Percentiles rank a stretch among this genome's conserved stretches.
These are phyloP conservation scores for Eucera pruinosa DNA, from an alignment of 2,888 invertebrate genomes.

Conservation along the genomic window DNA sequence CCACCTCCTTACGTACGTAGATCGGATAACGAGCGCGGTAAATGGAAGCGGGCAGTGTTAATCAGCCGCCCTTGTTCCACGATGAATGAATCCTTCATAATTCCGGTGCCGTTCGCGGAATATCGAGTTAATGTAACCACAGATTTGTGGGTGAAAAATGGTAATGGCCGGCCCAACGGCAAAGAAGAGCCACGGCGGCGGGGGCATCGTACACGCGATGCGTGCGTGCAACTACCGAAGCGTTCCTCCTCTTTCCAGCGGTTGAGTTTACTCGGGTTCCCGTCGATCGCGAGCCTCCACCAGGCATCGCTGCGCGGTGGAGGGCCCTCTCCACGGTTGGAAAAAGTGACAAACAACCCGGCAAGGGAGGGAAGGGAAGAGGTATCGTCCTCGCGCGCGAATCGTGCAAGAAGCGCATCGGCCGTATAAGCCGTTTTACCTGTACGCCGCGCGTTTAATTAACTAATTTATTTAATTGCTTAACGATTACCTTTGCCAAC, in stretches of 20 bases:
- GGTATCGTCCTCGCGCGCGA: conserved; percentile 23
- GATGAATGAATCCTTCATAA: conserved; percentile 24
- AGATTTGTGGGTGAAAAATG: conserved; percentile 50
- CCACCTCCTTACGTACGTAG: too few relatives aligned
- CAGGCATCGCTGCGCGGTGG: too few relatives aligned
- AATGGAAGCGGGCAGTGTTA: conserved; percentile 13
- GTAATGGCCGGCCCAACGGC: too few relatives aligned
- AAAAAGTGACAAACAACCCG: conserved; percentile 54
- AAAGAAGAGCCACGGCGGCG: too few relatives aligned
- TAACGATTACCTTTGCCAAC: conserved; percentile 52
- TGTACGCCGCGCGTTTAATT: conserved; percentile 46
- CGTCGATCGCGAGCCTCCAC: conserved; percentile 42
- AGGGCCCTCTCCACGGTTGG: too few relatives aligned
- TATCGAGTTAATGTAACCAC: conserved; percentile 43
- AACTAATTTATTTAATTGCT: conserved; percentile 59
- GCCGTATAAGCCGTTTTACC: conserved; percentile 19
- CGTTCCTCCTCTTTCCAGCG: conserved; percentile 39
- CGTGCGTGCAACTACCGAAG: conserved; percentile 37
- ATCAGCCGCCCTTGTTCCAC: conserved; percentile 21
- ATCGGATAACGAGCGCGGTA: conserved; percentile 19
- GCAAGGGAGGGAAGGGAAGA: too few relatives aligned
- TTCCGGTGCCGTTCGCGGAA: conserved; percentile 19
- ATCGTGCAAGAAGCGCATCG: conserved; percentile 22
- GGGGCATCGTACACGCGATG: conserved; percentile 38
- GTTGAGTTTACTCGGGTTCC: conserved; percentile 39